Percentiles rank a stretch among this genome's conserved stretches.
Evolutionary conservation across 2,797 vertebrate genomes (phyloP).

Genomic region (Gambusia yucatana): DNA sequence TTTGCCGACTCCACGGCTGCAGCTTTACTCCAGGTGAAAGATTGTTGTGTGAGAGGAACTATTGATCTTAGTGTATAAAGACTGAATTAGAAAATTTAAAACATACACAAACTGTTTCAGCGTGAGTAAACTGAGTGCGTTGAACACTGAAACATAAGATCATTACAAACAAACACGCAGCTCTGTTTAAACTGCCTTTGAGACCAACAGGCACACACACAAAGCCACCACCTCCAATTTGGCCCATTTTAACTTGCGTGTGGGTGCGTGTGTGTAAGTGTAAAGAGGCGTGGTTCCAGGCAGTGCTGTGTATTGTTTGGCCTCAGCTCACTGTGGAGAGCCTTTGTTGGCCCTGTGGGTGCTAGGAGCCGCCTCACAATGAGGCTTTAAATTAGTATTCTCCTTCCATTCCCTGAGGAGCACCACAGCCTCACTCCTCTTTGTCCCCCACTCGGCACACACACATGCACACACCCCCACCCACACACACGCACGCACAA

Average conservation of each 20-base stretch:
- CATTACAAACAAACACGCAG: background rate
- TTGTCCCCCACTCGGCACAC: conserved; percentile 61
- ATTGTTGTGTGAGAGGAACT: background rate
- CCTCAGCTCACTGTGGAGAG: conserved; percentile 71
- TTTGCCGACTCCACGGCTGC: background rate
- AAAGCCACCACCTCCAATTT: conserved; percentile 13
- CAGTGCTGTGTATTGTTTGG: conserved; percentile 75
- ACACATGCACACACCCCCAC: background rate
- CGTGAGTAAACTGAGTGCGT: background rate
- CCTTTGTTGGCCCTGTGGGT: conserved; percentile 74
- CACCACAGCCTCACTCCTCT: conserved; percentile 70
- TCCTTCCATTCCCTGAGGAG: conserved; percentile 75
- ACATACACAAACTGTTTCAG: background rate
- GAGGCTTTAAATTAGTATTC: conserved; percentile 84
- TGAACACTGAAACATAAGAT: background rate
- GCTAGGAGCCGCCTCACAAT: conserved; percentile 56
- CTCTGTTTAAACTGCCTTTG: background rate
- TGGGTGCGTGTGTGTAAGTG: conserved; percentile 43
- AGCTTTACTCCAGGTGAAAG: background rate
- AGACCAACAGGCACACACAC: background rate
- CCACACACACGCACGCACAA: no score
- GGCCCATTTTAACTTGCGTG: conserved; percentile 17
- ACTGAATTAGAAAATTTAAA: background rate
- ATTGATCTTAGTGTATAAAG: background rate
- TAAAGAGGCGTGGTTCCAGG: conserved; percentile 67